A percentile compares a stretch with the other conserved stretches of the same genome.
These are phyloP conservation scores for Oryzias celebensis DNA, from an alignment of 2,113 vertebrate genomes.

Conservation along the genomic window DNA sequence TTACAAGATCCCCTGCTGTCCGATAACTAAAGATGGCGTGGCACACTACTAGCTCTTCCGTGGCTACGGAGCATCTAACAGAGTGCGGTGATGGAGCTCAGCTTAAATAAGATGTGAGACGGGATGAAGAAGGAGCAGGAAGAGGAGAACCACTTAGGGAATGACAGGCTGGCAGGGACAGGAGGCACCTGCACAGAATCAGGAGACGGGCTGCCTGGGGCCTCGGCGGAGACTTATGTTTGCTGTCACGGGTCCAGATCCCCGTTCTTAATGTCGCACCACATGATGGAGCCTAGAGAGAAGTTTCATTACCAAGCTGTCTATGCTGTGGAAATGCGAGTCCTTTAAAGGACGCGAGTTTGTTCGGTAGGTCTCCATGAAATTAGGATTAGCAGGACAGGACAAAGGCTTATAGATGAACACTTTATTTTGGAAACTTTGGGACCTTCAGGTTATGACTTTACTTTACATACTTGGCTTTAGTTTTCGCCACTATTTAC, in stretches of 20 bases:
- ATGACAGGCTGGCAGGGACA: conserved; percentile 41
- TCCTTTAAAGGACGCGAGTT: conserved; percentile 9
- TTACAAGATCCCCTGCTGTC: conserved; percentile 39
- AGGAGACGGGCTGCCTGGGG: conserved; percentile 55
- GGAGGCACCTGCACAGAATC: conserved; percentile 75
- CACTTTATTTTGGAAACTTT: too few species aligned
- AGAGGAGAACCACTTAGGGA: conserved; percentile 49
- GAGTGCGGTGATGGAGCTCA: conserved; percentile 62
- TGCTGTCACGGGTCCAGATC: conserved; percentile 71
- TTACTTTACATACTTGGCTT: too few species aligned
- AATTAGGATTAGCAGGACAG: not conserved
- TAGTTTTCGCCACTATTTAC: too few species aligned
- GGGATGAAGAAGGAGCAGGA: conserved; percentile 22
- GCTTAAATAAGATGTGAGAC: conserved; percentile 47
- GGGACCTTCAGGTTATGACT: too few species aligned
- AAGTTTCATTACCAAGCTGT: conserved; percentile 48
- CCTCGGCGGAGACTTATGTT: conserved; percentile 69
- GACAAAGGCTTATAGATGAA: not conserved
- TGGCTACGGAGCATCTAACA: conserved; percentile 57
- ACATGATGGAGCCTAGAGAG: conserved; percentile 70
- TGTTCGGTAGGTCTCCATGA: not conserved
- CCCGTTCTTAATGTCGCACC: conserved; percentile 48
- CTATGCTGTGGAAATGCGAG: conserved; percentile 30
- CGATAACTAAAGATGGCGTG: conserved; percentile 65
- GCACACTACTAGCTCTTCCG: conserved; percentile 37